A percentile compares a stretch with the other conserved stretches of the same genome.
Evolutionary conservation across 2,797 vertebrate species (phyloP).

Genomic region (Falco biarmicus): DNA sequence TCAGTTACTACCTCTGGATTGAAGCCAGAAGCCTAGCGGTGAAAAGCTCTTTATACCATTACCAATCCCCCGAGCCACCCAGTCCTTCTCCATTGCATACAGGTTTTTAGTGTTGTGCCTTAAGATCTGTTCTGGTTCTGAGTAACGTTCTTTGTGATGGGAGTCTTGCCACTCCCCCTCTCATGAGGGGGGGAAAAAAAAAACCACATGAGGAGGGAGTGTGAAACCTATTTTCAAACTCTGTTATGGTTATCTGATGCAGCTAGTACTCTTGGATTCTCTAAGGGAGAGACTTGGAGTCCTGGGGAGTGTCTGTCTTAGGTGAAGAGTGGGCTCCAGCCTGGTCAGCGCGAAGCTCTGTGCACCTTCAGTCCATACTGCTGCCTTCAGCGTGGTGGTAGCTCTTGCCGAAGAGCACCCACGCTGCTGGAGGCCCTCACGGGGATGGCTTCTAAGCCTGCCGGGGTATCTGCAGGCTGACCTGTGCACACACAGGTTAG

Average conservation of each 20-base stretch:
- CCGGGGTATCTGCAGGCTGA: neutral
- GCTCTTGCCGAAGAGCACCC: neutral
- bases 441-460: neutral
- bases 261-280: neutral
- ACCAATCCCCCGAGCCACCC: constrained; percentile 66
- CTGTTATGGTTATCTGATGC: constrained; percentile 26
- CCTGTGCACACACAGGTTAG: neutral
- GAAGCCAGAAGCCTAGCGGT: constrained; percentile 69
- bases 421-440: neutral
- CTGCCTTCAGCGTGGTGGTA: neutral
- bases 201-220: neutral
- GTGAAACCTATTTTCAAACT: constrained; percentile 53
- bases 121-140: constrained; percentile 63
- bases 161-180: constrained; percentile 54
- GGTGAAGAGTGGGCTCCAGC: neutral
- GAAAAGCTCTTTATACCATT: constrained; percentile 75
- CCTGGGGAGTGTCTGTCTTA: neutral
- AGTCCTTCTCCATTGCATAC: constrained; percentile 65
- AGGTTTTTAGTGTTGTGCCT: constrained; percentile 61
- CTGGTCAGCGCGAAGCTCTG: neutral
- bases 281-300: neutral
- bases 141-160: constrained; percentile 67
- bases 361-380: fast-evolving
- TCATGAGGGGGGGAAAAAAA: constrained; percentile 12
- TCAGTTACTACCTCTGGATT: constrained; percentile 72